Evolutionary conservation across 2,797 vertebrate species (phyloP).

Genomic region (Numenius phaeopus): DNA sequence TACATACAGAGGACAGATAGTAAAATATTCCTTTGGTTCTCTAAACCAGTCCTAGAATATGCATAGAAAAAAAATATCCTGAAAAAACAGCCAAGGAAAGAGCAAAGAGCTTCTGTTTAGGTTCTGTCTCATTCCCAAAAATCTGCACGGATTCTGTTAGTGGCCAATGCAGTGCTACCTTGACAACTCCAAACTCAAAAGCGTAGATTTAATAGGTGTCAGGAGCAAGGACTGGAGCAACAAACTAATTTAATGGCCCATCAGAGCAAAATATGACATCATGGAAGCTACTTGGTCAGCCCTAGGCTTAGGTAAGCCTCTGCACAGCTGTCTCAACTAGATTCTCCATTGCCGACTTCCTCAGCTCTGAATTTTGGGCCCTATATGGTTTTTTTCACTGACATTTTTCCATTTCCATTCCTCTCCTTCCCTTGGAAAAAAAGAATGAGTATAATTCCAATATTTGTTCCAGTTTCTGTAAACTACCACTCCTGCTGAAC

Average conservation of each 20-base stretch:
- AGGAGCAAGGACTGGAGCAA: conserved; percentile 38
- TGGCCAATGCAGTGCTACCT: background rate
- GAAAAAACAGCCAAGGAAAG: background rate
- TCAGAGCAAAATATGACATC: conserved; percentile 57
- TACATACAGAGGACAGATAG: background rate
- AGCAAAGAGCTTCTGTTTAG: background rate
- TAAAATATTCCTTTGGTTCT: conserved; percentile 4
- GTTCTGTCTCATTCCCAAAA: background rate
- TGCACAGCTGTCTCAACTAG: conserved; percentile 66
- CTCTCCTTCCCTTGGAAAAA: conserved; percentile 43
- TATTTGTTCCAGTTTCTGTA: conserved; percentile 44
- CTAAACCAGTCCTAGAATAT: background rate
- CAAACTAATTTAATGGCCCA: conserved; percentile 43
- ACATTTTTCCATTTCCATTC: conserved; percentile 60
- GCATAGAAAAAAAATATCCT: background rate
- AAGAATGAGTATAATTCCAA: background rate
- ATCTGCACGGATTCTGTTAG: background rate
- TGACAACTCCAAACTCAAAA: conserved; percentile 37
- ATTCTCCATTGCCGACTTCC: conserved; percentile 64
- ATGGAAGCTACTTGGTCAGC: conserved; percentile 61
- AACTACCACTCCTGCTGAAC: background rate
- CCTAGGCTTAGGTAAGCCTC: conserved; percentile 53
- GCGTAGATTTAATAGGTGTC: conserved; percentile 63
- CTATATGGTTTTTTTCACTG: background rate
- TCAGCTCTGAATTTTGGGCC: conserved; percentile 36